Conservation (phyloP, 2,888 invertebrate species). For the Epinotia brunnichana region DNA sequence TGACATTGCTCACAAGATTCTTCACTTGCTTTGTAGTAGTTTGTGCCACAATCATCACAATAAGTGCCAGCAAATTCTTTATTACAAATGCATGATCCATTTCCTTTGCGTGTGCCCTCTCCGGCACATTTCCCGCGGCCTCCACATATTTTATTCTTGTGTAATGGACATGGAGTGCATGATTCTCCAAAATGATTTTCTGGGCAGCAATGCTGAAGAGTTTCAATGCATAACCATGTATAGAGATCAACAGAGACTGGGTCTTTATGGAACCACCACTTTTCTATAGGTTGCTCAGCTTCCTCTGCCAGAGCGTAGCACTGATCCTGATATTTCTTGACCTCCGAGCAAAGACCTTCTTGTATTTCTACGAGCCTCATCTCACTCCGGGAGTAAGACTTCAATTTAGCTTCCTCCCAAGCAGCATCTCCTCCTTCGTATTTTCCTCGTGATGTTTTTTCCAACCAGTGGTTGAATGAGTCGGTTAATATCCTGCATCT, state of each 20-base stretch:
- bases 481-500: constrained; percentile 88
- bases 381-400: constrained; percentile 93
- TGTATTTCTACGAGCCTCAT: constrained; percentile 95
- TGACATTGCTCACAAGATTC: constrained; percentile 91
- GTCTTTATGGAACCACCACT: constrained; percentile 92
- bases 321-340: constrained; percentile 88
- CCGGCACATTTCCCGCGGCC: constrained; percentile 91
- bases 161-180: constrained; percentile 88
- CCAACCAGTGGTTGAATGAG: constrained; percentile 91
- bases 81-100: constrained; percentile 94
- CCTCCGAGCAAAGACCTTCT: constrained; percentile 90
- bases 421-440: constrained; percentile 96
- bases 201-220: constrained; percentile 92
- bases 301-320: constrained; percentile 93
- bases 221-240: constrained; percentile 91
- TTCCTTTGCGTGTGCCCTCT: constrained; percentile 95
- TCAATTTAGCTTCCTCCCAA: constrained; percentile 95
- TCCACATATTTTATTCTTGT: constrained; percentile 86
- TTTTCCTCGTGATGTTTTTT: constrained; percentile 92
- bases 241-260: constrained; percentile 69
- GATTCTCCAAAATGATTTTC: constrained; percentile 90
- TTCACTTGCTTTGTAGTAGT: constrained; percentile 86
- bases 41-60: constrained; percentile 90
- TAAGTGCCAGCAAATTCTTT: constrained; percentile 89
- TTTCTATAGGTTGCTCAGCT: constrained; percentile 90